A percentile compares a stretch with the other conserved stretches of the same genome.
Evolutionary conservation across 2,888 invertebrate species (phyloP).

Genomic region (Acleris holmiana): DNA sequence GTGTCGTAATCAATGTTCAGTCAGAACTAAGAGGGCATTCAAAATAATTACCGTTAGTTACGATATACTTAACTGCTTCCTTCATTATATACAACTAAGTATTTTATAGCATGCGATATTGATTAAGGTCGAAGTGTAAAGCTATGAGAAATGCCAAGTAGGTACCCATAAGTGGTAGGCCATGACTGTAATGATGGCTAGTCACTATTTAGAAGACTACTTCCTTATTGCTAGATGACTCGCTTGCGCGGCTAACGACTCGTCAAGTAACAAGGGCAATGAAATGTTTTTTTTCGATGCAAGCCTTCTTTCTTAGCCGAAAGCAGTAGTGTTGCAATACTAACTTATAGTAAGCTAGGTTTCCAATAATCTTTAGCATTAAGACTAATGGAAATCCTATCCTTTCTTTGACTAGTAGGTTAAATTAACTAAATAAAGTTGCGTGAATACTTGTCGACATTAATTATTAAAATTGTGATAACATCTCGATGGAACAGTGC

Average conservation of each 20-base stretch:
- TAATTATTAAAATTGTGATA: slow-evolving; percentile 77
- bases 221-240: slow-evolving; percentile 35
- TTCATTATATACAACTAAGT: slow-evolving; percentile 28
- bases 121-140: slow-evolving; percentile 41
- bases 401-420: slow-evolving; percentile 47
- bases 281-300: slow-evolving; percentile 50
- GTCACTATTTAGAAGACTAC: slow-evolving; percentile 51
- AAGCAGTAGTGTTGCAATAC: slow-evolving; percentile 68
- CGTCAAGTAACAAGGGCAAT: slow-evolving; percentile 20
- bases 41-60: slow-evolving; percentile 27
- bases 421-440: slow-evolving; percentile 48
- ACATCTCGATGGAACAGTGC: slow-evolving; percentile 81
- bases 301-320: slow-evolving; percentile 72
- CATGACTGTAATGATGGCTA: slow-evolving; percentile 60
- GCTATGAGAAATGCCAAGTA: slow-evolving; percentile 38
- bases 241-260: slow-evolving; percentile 30
- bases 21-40: slow-evolving; percentile 39
- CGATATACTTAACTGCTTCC: slow-evolving; percentile 15
- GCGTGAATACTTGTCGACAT: slow-evolving; percentile 49
- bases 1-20: slow-evolving; percentile 17
- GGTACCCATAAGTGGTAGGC: slow-evolving; percentile 49
- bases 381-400: slow-evolving; percentile 76
- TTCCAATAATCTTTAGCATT: slow-evolving; percentile 70
- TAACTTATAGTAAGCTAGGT: slow-evolving; percentile 56
- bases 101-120: slow-evolving; percentile 29